Base-by-base conservation (phyloP, 1,140 invertebrate species). In the Ceratina australensis region DNA sequence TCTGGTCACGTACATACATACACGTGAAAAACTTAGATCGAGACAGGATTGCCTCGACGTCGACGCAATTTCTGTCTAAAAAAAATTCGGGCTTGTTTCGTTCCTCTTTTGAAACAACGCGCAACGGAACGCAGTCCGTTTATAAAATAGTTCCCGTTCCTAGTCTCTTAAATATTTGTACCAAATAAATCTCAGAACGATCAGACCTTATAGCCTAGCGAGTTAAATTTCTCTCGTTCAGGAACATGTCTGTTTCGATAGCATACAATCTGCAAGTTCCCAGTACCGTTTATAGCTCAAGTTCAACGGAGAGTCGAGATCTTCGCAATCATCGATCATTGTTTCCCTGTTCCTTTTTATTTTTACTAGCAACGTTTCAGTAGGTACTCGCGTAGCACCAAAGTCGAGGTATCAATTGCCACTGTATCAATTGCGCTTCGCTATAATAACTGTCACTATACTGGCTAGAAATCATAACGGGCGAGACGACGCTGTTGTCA, bases 141-240 rank as follows among this genome's bases (percentile, higher is more conserved):
- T 60, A 42, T 68, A 49, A 49, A 18, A 74, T 64, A 66, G 65
- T 65, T 42, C 18, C 61, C 72, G 81, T 83, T 77, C 78, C 64
- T 83, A 80, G 28, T 83, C 56, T 69, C 73, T 73, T 73, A 61
- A 73, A 73, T 67, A 56, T 84, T 84, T 84, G 63, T 84, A 84
- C 50, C 49, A 49, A 84, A 83, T 84, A 83, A 84, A 79, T 52
- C 52, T 79, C 65, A 49, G 65, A 50, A 74, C 28, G 24, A 74
- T 79, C 67, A 42, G 59, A 81, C 78, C 75, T 73, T 56, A 73
- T 22, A 60, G 10, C 10, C 60, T 49, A 78, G 22, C 49, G 18
- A 56, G 47, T 61, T 49, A 24, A 22, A 72, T 65, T 56, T 49
- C 0, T 67, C 26, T 54, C 42, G n/a, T 33, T 64, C n/a, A 33